These are phyloP conservation scores for Eurystomus glaucurus DNA, from an alignment of 2,797 vertebrate genomes.

Conservation along the genomic window DNA sequence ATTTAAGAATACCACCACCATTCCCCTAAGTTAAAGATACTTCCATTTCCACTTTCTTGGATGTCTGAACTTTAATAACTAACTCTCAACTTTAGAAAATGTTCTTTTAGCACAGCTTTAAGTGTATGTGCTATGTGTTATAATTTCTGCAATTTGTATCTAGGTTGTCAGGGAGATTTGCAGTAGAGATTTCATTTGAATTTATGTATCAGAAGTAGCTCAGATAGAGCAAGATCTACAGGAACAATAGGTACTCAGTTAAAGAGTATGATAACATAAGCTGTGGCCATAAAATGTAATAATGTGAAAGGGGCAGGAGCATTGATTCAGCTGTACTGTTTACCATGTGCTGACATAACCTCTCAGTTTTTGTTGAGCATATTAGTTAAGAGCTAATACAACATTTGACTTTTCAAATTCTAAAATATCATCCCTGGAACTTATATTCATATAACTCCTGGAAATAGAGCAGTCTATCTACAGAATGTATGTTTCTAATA, in stretches of 20 bases:
- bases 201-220: neutral
- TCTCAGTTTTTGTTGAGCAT: neutral
- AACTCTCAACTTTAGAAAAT: neutral
- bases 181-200: neutral
- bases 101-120: neutral
- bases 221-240: neutral
- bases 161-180: neutral
- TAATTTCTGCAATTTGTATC: neutral
- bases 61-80: neutral
- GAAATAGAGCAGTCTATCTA: slow-evolving; percentile 1
- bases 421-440: neutral
- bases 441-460: neutral
- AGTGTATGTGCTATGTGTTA: neutral
- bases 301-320: neutral
- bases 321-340: neutral
- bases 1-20: neutral
- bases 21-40: neutral
- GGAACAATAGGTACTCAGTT: neutral
- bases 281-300: neutral
- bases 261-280: neutral
- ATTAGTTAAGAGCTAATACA: neutral
- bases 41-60: neutral
- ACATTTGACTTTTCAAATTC: neutral
- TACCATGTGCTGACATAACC: neutral
- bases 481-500: neutral